These are phyloP conservation scores for Otis tarda DNA, from an alignment of 2,113 vertebrate genomes.

Conservation along the genomic window DNA sequence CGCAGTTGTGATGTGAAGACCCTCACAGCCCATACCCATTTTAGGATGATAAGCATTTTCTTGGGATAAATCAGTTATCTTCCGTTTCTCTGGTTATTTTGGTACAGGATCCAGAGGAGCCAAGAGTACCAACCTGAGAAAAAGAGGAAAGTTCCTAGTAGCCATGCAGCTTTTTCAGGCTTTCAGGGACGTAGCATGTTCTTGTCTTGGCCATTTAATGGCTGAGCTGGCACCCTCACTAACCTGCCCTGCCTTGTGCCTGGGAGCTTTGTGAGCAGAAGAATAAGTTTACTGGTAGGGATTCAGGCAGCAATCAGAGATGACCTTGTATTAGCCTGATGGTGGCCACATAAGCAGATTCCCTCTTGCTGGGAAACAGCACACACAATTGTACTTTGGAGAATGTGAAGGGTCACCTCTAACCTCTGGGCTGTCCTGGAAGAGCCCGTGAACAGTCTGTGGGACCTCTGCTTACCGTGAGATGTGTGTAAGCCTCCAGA, in stretches of 20 bases:
- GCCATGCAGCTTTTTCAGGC: background rate
- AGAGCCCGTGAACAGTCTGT: background rate
- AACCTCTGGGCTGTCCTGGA: background rate
- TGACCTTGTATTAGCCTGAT: background rate
- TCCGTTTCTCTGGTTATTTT: background rate
- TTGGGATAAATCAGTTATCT: background rate
- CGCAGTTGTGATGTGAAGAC: background rate
- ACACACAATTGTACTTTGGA: background rate
- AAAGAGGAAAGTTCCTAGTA: background rate
- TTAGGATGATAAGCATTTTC: background rate
- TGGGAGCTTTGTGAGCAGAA: background rate
- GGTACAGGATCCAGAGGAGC: background rate
- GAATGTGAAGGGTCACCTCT: background rate
- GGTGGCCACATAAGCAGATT: background rate
- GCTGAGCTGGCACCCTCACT: background rate
- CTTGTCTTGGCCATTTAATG: background rate
- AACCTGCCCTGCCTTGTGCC: background rate
- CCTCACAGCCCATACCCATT: background rate
- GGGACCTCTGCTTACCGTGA: background rate
- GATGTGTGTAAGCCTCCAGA: background rate
- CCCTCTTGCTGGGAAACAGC: background rate
- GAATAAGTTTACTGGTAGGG: background rate
- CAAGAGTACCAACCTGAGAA: background rate
- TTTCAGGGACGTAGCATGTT: background rate
- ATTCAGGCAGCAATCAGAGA: background rate